Base-by-base conservation (phyloP, 2,113 vertebrate genomes). In the Melanerpes formicivorus region DNA sequence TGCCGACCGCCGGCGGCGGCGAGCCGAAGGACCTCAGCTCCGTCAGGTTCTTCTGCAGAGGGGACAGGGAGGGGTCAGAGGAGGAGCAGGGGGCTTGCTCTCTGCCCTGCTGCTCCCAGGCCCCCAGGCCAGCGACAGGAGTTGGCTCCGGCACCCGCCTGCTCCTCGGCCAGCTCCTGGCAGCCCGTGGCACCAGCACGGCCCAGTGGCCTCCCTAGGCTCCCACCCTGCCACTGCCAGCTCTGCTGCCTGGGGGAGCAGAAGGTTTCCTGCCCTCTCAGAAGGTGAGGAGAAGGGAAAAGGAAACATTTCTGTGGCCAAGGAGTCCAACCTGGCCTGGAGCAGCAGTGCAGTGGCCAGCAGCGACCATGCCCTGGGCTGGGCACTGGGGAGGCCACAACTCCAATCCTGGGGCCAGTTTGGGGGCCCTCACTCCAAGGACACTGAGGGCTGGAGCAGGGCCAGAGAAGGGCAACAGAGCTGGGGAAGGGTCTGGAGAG, bases 11-110 rank as follows among this genome's bases (percentile, higher is more conserved):
- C 0, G 95, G 73, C 30, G 99, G 99, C 0, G 99, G 99, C 2
- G 99, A 98, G 18, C 99, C 98, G 1, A 99, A 99, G 0, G 99
- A 99, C 97, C 98, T 99, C 94, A 99, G 88, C 96, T 99, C 99
- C 0, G 99, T 99, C 95, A 99, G 93, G 89, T 99, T 99, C 89
- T 97, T 99, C 99, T 99, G 97, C 90, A 94, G 93, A 95, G 54
- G 85, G 87, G 59, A 84, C 95, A 84, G 84, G 55, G 88, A 95
- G 72, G 40, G 23, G 18, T 97, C 80, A 97, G 94, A 64, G 29
- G 86, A 87, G 94, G 93, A 93, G 22, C 29, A 87, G 84, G 78
- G 84, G 66, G 19, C 23, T 96, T 95, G 79, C 88, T 95, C 93
- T 94, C 75, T 89, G 54, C 77, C 91, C 27, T 17, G 52, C 84